Conservation (phyloP, 1,140 invertebrate species). For the Drosophila ohnishii region DNA sequence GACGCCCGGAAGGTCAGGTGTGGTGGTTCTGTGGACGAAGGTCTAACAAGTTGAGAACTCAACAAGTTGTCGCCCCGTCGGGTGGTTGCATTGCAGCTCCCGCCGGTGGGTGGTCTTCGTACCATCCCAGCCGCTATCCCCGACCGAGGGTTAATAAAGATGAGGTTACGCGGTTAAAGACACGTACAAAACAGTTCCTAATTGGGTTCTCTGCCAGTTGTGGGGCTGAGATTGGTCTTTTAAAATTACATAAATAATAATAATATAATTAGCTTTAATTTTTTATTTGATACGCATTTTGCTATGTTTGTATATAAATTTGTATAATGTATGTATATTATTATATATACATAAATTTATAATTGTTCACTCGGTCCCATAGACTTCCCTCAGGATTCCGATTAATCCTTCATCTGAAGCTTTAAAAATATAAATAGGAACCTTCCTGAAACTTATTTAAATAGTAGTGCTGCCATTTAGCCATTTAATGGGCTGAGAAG, state of each 20-base stretch:
- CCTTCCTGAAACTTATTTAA: not conserved
- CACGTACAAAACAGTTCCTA: not conserved
- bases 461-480: not conserved
- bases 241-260: not conserved
- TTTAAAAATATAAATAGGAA: too few relatives aligned
- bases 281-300: not conserved
- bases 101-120: conserved; percentile 18
- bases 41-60: conserved; percentile 57
- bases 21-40: conserved; percentile 44
- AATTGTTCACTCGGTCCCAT: not conserved
- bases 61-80: conserved; percentile 56
- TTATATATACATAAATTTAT: too few relatives aligned
- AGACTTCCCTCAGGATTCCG: not conserved
- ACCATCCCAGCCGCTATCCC: not conserved
- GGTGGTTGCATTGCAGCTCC: conserved; percentile 46
- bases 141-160: conserved; percentile 51
- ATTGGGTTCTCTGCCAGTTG: not conserved
- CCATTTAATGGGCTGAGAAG: not conserved
- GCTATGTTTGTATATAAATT: too few relatives aligned
- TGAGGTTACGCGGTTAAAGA: conserved; percentile 28
- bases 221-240: not conserved
- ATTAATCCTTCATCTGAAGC: not conserved
- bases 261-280: not conserved
- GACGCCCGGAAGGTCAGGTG: conserved; percentile 59
- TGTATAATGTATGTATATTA: too few relatives aligned